Base-by-base conservation (phyloP, 64 coral and sea anemone species). In the Actinia equina region DNA sequence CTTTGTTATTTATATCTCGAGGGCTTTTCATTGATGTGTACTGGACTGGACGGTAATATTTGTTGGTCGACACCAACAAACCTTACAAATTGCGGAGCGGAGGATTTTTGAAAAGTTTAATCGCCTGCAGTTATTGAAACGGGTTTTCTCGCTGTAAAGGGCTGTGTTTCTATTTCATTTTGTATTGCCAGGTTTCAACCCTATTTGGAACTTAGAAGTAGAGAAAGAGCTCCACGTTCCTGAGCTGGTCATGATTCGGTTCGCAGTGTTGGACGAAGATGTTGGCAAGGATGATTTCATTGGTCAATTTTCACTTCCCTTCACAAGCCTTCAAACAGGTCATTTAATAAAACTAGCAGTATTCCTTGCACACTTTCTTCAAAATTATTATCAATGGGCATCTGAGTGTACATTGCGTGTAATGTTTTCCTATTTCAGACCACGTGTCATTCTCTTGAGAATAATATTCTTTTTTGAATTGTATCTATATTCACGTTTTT, bases 241-340 rank as follows among this genome's bases (percentile, higher is more conserved):
- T n/a, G 94, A 96, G 16, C 57, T 96, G 7, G 88, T 59, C 17
- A 96, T 96, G 94, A 90, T 96, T 30, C 79, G 94, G 82, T 93
- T 96, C 52, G 44, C 80, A n/a, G 91, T 96, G 8, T 93, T 77
- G 17, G 94, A 96, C 80, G 85, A 93, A 77, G 94, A 96, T 70
- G 85, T 96, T 59, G 94, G 94, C 3, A 83, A 83, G 23, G 91
- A 96, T 71, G 94, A 96, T n/a, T 92, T 92, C 42, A 92, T 92
- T 83, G 90, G 90, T n/a, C 90, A 92, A 20, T 92, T 92, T 22
- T 87, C 62, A 6, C 25, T 92, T 11, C 90, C 90, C 45, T 82
- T 87, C 18, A 87, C 90, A 16, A 92, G 85, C 52, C 44, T 92
- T 23, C 70, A 71, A 16, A 86, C 90, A 82, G 90, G 90, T 91